phyloP scores from a whole-genome alignment of 1,140 invertebrate species.

The Rhyzopertha dominica region DNA sequence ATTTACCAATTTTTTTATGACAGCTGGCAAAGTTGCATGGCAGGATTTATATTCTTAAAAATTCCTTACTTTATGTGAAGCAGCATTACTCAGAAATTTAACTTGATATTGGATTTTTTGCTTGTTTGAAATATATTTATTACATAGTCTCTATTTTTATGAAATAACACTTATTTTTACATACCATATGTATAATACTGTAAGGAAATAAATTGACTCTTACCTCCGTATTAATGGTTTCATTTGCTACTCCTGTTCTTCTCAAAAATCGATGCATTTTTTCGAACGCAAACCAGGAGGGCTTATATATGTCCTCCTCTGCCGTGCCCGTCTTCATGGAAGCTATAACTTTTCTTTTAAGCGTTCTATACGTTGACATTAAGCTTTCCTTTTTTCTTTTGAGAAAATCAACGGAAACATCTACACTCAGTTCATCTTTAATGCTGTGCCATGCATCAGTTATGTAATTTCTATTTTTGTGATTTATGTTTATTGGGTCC shows the following conservation, averaged over 20 bases:
- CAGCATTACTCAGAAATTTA: too few species aligned
- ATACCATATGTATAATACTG: background rate
- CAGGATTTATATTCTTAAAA: too few species aligned
- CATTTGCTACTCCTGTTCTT: too few species aligned
- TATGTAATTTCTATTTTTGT: slow-evolving; percentile 22
- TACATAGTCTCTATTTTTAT: too few species aligned
- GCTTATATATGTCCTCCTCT: slow-evolving; percentile 23
- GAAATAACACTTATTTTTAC: background rate
- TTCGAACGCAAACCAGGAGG: slow-evolving; percentile 31
- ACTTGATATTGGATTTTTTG: too few species aligned
- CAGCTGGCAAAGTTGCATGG: too few species aligned
- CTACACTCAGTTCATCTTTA: slow-evolving; percentile 8
- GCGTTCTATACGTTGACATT: slow-evolving; percentile 30
- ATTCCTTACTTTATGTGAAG: too few species aligned
- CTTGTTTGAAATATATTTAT: too few species aligned
- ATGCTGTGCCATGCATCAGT: slow-evolving; percentile 23
- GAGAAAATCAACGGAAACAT: slow-evolving; percentile 19
- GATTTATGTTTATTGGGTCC: slow-evolving; percentile 21
- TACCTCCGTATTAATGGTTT: background rate
- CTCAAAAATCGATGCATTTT: slow-evolving; percentile 22
- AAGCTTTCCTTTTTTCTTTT: slow-evolving; percentile 37
- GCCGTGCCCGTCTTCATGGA: slow-evolving; percentile 15
- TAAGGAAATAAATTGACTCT: too few species aligned
- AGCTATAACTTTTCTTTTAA: slow-evolving; percentile 20
- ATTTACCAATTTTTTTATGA: too few species aligned